phyloP scores from a whole-genome alignment of 2,113 vertebrate genomes.

The Saimiri boliviensis region DNA sequence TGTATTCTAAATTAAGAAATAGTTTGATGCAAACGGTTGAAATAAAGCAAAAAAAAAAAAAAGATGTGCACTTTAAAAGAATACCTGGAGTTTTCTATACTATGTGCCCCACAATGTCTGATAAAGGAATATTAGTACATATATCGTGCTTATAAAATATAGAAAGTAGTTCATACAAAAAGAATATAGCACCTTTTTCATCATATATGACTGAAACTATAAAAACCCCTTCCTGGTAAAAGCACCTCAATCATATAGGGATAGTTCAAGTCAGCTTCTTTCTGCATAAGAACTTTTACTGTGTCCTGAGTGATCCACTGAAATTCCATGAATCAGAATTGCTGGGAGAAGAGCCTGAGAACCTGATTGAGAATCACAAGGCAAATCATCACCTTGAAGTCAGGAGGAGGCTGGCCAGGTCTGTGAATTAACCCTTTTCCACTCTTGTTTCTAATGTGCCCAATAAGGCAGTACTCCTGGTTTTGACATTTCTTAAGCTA shows the following conservation, averaged over 20 bases:
- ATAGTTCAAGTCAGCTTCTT: background rate
- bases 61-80: background rate
- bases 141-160: background rate
- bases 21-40: background rate
- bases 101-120: background rate
- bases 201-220: background rate
- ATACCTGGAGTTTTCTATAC: background rate
- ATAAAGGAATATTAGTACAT: background rate
- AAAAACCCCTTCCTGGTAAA: background rate
- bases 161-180: conserved; percentile 41
- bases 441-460: background rate
- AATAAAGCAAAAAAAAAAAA: background rate
- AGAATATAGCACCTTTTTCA: conserved; percentile 51
- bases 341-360: background rate
- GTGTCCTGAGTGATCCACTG: background rate
- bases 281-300: background rate
- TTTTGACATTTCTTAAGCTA: background rate
- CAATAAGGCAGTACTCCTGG: background rate
- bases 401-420: background rate
- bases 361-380: background rate
- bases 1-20: background rate
- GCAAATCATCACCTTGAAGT: background rate
- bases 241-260: background rate
- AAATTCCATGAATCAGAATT: background rate
- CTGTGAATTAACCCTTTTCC: background rate